Base-by-base conservation (phyloP, 2,113 vertebrate genomes). In the Oophaga pumilio region DNA sequence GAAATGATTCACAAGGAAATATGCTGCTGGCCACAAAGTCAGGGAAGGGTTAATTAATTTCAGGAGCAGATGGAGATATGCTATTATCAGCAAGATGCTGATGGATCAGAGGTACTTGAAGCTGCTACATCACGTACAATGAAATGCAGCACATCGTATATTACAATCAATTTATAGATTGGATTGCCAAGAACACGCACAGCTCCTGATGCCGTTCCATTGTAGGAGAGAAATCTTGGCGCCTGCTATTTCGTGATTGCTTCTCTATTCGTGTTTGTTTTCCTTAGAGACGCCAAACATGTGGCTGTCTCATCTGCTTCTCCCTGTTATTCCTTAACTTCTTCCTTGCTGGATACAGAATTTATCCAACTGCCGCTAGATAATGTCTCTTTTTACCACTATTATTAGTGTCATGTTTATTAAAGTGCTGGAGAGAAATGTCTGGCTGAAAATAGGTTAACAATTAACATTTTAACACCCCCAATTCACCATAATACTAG, bases 141-240 rank as follows among this genome's bases (percentile, higher is more conserved):
- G 78, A 87, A 87, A 87, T 87, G 66, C 86, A 87, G 86, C 86
- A 82, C 86, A 87, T 87, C 86, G 78, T 87, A 82, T 87, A 87
- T 87, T 87, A 87, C 86, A 87, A 87, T 87, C 86, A 87, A 87
- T 87, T 87, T 87, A 87, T 87, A 87, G 86, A 87, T 87, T 87
- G 86, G 86, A 87, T 87, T 87, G 86, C 86, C 86, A 87, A 87
- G 86, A 87, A 87, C 86, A 87, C 66, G 78, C 86, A 73, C 86
- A 18, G 86, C 86, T 82, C 86, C 86, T 87, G 77, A 87, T 87
- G 86, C 86, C 82, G 86, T 73, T 82, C 86, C 56, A 87, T 82
- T 87, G 86, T 87, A 87, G 77, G 77, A 81, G 86, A 87, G 78
- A 87, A 87, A 73, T 82, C 78, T 87, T 87, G 86, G 86, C 86